These are phyloP conservation scores for Lasius platythorax DNA, from an alignment of 2,888 invertebrate species.

Conservation along the genomic window DNA sequence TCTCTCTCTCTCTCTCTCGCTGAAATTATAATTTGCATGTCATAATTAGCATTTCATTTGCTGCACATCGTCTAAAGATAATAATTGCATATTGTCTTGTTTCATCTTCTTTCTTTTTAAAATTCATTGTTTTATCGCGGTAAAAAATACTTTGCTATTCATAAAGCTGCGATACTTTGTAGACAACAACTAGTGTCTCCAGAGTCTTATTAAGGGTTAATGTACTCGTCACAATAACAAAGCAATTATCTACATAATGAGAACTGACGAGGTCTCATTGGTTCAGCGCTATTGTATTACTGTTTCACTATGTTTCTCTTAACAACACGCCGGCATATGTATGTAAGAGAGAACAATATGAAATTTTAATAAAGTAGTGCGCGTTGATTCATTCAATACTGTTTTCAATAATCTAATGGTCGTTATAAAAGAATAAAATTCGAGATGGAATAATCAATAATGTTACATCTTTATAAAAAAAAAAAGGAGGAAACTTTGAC, in stretches of 20 bases:
- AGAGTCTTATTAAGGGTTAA: constrained; percentile 19
- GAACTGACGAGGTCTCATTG: neutral
- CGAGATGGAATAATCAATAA: neutral
- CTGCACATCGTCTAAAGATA: neutral
- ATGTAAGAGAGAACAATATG: neutral
- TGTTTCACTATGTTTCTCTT: constrained; percentile 9
- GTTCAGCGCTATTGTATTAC: neutral
- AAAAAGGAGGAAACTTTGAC: neutral
- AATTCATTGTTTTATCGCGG: constrained; percentile 6
- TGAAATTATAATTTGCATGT: constrained; percentile 20
- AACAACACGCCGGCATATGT: neutral
- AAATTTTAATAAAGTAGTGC: neutral
- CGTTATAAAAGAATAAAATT: neutral
- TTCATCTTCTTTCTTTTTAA: neutral
- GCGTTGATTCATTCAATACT: neutral
- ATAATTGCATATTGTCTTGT: neutral
- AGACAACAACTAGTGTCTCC: neutral
- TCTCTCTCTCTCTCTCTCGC: neutral
- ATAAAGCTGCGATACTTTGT: neutral
- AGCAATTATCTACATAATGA: constrained; percentile 29
- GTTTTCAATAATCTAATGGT: neutral
- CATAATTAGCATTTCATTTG: neutral
- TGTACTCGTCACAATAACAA: constrained; percentile 9
- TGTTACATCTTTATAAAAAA: neutral
- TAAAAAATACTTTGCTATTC: neutral